A percentile compares a stretch with the other conserved stretches of the same genome.
Conservation (phyloP, 2,797 vertebrate genomes). For the Cyprinodon diabolis region DNA sequence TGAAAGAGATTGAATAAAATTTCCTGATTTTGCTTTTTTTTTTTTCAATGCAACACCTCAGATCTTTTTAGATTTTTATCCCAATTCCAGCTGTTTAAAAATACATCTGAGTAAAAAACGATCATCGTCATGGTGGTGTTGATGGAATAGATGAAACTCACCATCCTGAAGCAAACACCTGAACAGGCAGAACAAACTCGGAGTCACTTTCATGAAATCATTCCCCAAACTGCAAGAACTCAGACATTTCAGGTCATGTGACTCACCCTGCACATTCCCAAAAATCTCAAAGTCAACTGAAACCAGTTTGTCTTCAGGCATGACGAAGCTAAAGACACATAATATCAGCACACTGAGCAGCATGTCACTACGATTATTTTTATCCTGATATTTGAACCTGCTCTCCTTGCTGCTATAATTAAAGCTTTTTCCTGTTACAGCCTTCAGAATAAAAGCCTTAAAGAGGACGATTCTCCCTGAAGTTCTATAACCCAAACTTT, state of each 20-base stretch:
- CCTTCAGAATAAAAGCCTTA: constrained; percentile 15
- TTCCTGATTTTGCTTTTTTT: not conserved
- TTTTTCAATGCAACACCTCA: not conserved
- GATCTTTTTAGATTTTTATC: not conserved
- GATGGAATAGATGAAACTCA: constrained; percentile 71
- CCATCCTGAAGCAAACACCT: constrained; percentile 97
- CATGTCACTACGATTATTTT: constrained; percentile 35
- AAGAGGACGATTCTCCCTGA: not conserved
- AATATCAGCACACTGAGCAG: constrained; percentile 12
- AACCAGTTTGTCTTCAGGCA: constrained; percentile 59
- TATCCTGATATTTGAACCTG: constrained; percentile 25
- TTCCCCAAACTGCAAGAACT: not conserved
- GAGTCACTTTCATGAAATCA: not conserved
- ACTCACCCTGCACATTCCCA: constrained; percentile 88
- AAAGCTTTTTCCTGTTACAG: constrained; percentile 3
- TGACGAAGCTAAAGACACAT: constrained; percentile 9
- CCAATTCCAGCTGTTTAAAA: too few relatives aligned
- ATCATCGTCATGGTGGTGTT: not conserved
- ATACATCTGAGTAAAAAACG: not conserved
- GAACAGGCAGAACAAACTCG: constrained; percentile 38
- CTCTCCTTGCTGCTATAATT: constrained; percentile 9
- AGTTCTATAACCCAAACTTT: not conserved
- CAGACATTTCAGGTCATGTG: not conserved
- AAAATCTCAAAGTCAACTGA: constrained; percentile 91
- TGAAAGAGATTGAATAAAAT: not conserved